Percentiles rank a stretch among this genome's conserved stretches.
Conservation (phyloP, 2,113 vertebrate species). For the Climacteris rufus region DNA sequence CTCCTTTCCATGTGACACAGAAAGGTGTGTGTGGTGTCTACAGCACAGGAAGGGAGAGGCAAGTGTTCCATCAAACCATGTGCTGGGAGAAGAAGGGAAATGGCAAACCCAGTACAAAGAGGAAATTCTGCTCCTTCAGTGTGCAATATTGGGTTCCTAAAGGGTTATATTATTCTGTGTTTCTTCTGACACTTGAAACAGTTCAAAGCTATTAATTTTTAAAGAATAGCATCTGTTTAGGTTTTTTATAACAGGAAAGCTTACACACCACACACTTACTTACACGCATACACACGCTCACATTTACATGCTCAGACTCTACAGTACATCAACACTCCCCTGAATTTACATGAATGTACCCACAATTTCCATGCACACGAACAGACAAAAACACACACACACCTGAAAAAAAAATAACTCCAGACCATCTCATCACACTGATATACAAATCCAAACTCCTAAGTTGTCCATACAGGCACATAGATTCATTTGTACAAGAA, state of each 20-base stretch:
- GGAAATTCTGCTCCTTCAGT: not conserved
- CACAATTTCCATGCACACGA: not conserved
- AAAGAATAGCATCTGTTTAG: slow-evolving; percentile 76
- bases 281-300: not conserved
- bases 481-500: not conserved
- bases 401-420: not conserved
- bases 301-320: not conserved
- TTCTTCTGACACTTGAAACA: slow-evolving; percentile 78
- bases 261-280: slow-evolving; percentile 10
- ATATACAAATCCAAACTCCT: not conserved
- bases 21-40: not conserved
- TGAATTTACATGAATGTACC: not conserved
- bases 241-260: slow-evolving; percentile 57
- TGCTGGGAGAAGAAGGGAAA: not conserved
- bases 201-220: slow-evolving; percentile 80
- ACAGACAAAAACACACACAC: not conserved
- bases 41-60: not conserved
- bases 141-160: slow-evolving; percentile 22
- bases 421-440: not conserved
- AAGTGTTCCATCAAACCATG: not conserved
- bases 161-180: slow-evolving; percentile 61
- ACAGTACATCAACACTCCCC: not conserved
- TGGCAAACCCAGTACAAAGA: not conserved
- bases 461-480: not conserved
- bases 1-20: not conserved